Conservation (phyloP, 2,888 invertebrate genomes). For the Heteromurus nitidus region DNA sequence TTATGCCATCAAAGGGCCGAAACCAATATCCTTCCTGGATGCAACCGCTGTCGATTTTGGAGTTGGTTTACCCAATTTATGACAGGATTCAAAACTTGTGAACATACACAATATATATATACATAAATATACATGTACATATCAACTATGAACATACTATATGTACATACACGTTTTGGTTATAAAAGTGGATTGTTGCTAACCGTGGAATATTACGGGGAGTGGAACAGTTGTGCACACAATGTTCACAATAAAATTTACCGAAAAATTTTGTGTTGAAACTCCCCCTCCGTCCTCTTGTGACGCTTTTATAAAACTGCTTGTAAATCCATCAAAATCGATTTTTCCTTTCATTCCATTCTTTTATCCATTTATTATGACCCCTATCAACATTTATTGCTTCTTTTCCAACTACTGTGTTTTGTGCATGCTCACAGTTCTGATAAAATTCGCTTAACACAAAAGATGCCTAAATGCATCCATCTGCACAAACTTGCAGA, state of each 20-base stretch:
- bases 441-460: too few relatives aligned
- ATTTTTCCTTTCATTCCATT: constrained; percentile 48
- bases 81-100: constrained; percentile 19
- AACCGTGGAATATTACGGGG: not conserved
- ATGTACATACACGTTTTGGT: too few relatives aligned
- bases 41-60: too few relatives aligned
- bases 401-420: not conserved
- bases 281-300: constrained; percentile 15
- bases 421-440: not conserved
- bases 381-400: constrained; percentile 50
- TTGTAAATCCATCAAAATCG: constrained; percentile 58
- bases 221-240: too few relatives aligned
- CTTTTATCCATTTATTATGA: constrained; percentile 52
- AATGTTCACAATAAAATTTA: constrained; percentile 26
- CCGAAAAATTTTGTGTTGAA: constrained; percentile 28
- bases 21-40: not conserved
- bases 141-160: too few relatives aligned
- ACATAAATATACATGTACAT: too few relatives aligned
- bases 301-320: constrained; percentile 36
- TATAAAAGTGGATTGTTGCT: constrained; percentile 17
- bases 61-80: too few relatives aligned
- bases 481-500: constrained; percentile 39
- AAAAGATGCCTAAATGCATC: constrained; percentile 17
- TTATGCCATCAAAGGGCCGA: not conserved
- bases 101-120: constrained; percentile 2